A percentile compares a stretch with the other conserved stretches of the same genome.
phyloP scores from a whole-genome alignment of 2,888 invertebrate species.

The Hydrotaea diabolus region DNA sequence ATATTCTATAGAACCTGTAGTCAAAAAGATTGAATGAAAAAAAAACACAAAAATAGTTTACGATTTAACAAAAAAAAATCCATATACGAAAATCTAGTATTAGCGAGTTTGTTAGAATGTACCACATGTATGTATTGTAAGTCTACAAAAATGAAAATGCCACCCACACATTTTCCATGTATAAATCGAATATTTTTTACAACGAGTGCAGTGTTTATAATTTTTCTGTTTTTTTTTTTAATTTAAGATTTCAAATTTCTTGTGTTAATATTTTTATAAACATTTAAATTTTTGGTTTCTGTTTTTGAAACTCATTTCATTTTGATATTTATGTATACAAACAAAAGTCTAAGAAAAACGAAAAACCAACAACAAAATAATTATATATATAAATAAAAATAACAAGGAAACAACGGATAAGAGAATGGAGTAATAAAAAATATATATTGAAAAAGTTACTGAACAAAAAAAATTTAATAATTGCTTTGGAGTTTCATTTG shows the following conservation, averaged over 20 bases:
- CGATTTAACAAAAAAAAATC: conserved; percentile 4
- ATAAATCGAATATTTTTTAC: conserved; percentile 63
- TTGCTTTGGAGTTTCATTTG: neutral
- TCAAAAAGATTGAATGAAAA: neutral
- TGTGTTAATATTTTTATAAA: conserved; percentile 26
- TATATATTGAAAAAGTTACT: conserved; percentile 61
- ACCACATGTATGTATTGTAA: too few species aligned
- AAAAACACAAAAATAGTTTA: too few species aligned
- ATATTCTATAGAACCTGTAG: neutral
- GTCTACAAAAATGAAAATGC: too few species aligned
- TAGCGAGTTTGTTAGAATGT: conserved; percentile 30
- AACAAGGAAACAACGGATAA: conserved; percentile 47
- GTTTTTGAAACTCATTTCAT: conserved; percentile 33
- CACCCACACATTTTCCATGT: conserved; percentile 18
- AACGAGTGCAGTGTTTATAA: conserved; percentile 52
- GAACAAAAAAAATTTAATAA: conserved; percentile 45
- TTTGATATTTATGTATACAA: conserved; percentile 56
- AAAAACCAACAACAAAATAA: conserved; percentile 29
- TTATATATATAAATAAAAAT: conserved; percentile 49
- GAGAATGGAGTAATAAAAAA: conserved; percentile 39
- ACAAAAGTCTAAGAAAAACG: conserved; percentile 11
- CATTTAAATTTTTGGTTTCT: neutral
- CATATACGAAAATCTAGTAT: conserved; percentile 22
- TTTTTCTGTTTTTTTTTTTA: conserved; percentile 19
- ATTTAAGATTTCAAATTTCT: neutral